phyloP scores from a whole-genome alignment of 2,888 invertebrate species.

The Leucozona laternaria region DNA sequence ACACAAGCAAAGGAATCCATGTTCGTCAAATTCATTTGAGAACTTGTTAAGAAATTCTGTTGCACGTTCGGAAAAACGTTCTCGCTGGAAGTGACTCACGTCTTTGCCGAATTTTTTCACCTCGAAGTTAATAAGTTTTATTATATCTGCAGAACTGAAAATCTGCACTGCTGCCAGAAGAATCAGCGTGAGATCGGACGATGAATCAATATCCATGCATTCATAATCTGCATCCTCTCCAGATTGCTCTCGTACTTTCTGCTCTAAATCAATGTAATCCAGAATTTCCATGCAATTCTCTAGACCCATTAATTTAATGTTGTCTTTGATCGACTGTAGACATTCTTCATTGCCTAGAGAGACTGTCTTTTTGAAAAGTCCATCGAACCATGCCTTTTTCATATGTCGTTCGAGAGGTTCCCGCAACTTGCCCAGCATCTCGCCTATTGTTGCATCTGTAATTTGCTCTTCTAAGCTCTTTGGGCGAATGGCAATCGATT shows the following conservation, averaged over 20 bases:
- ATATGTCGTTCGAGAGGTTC: constrained; percentile 61
- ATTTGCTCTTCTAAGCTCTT: constrained; percentile 78
- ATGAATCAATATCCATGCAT: constrained; percentile 62
- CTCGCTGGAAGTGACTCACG: constrained; percentile 66
- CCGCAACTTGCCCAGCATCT: constrained; percentile 78
- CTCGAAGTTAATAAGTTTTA: constrained; percentile 77
- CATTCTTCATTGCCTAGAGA: constrained; percentile 80
- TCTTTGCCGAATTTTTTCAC: constrained; percentile 76
- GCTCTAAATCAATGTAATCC: constrained; percentile 74
- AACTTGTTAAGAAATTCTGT: constrained; percentile 80
- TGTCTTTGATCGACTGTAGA: constrained; percentile 77
- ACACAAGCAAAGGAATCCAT: constrained; percentile 78
- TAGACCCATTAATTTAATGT: constrained; percentile 76
- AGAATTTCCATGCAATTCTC: constrained; percentile 78
- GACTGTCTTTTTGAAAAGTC: constrained; percentile 78
- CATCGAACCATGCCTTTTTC: constrained; percentile 78
- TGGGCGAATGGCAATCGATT: constrained; percentile 79
- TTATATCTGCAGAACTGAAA: constrained; percentile 76
- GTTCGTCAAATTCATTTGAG: constrained; percentile 75
- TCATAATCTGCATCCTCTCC: constrained; percentile 39
- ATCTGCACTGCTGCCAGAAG: constrained; percentile 77
- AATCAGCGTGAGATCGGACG: constrained; percentile 71
- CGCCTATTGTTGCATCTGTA: constrained; percentile 78
- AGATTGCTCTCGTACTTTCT: constrained; percentile 30
- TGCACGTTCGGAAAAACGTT: constrained; percentile 75